Base-by-base conservation (phyloP, 2,888 invertebrate species). In the Cantharis lateralis region DNA sequence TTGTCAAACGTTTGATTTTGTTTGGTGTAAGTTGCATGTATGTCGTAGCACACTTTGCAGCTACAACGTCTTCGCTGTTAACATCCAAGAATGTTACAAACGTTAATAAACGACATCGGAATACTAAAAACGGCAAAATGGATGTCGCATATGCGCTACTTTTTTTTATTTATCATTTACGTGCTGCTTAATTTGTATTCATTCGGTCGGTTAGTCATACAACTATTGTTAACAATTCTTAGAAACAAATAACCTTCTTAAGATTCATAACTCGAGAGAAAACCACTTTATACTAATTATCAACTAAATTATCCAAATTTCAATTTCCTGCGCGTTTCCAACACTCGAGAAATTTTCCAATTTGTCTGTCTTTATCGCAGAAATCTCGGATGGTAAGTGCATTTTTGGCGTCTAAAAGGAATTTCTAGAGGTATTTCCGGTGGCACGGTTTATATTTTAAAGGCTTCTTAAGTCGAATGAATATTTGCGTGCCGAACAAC, bases 1-100 rank as follows among this genome's bases (percentile, higher is more conserved):
- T 80, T 84, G 82, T 81, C 82, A 81, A 79, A 75, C 78, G 74
- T 69, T 70, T 70, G 62, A 66, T 78, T 78, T 80, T 80, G 78
- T 80, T 78, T 80, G 70, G 80, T 82, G 81, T 78, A 77, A 80
- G 70, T 80, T 75, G 78, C 77, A 75, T 74, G 75, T 78, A 62
- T 78, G 78, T 78, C 78, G 73, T 63, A 78, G 78, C 73, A 75
- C 69, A 78, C 78, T 71, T 78, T 64, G 68, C 18, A 24, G 18
- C 70, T 66, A 24, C 62, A 48, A 64, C 68, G 69, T 74, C 70
- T 70, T 71, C 62, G 18, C 15, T 71, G 73, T 77, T 77, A 76
- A 77, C 72, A 77, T 70, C 70, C 20, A 77, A 61, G 77, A 73
- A 70, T 77, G 70, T 48, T 18, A 20, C 28, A 73, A 77, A 77